Evolutionary conservation across 1,140 invertebrate genomes (phyloP), one percentile per base, ranked within the genome.

Genomic region (Heterodera carotae): DNA sequence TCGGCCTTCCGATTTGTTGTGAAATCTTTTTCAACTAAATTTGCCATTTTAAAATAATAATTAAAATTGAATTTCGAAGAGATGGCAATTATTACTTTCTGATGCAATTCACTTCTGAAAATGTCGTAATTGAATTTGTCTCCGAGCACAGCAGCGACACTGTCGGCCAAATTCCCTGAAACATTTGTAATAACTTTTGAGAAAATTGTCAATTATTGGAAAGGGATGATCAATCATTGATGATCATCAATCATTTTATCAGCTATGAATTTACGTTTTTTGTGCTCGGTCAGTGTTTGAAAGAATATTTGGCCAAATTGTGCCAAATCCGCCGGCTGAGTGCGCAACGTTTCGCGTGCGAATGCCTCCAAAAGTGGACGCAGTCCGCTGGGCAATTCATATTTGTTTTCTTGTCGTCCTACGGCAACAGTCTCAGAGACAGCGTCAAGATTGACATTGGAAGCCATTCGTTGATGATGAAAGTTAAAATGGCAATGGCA

Each of bases 361-460:
- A 83, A 79, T n/a, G 82, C 79, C 53, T 83, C 82, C 31, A 83
- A 66, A 36, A 83, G 64, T 15, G 82, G 82, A 22, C 82, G 79
- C 25, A 83, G 76, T 69, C 56, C 64, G n/a, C 66, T 25, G 2
- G 82, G 81, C 6, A 83, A 69, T 69, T 85, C 82, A 33, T 66
- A 29, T 34, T 66, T 66, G 62, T 10, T 31, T 29, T 66, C 27
- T 27, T 66, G 62, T 1, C 62, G 8, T 29, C 22, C 10, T n/a
- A 25, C 62, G 62, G 59, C 59, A 62, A n/a, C 22, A 22, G 6
- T n/a, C 7, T 7, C n/a, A 18, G 59, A 62, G 59, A 22, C 59
- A 7, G n/a, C 12, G 10, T 22, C 48, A 53, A 5, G 4, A 53
- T 53, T 53, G 1, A 18, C 48, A 53, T 53, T 53, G 48, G 48